Evolutionary conservation across 2,113 vertebrate genomes (phyloP), one percentile per base, ranked within the genome.

Genomic region (Nesogale talazaci): DNA sequence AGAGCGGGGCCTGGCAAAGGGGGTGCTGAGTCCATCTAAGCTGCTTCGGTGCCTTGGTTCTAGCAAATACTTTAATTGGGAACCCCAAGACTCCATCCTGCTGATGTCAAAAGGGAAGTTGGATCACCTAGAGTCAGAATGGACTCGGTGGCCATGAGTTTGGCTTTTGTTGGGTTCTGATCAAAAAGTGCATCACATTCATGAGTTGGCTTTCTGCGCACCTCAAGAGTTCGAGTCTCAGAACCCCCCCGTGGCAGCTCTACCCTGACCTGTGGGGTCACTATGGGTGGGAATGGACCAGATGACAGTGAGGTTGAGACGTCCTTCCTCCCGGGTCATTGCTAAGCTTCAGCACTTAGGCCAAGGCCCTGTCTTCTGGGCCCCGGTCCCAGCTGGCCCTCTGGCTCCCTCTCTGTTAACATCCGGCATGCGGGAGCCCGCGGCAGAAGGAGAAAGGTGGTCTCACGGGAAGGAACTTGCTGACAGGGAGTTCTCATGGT

Each of bases 281-380:
- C 46, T 52, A 9, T 5, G 46, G 46, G 46, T 8, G 5, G 46
- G 46, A 52, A 52, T 52, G 46, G 46, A 52, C 46, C 14, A 52
- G 46, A 52, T 52, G 46, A 52, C 10, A 52, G 5, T 52, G 46
- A 52, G 46, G 46, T 52, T 52, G 46, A 52, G 46, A 52, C 46
- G 5, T 42, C 25, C 22, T 17, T 56, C 61, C 29, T 74, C 59
- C 27, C 14, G 29, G 74, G 65, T 14, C 3, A 46, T 75, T 3
- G 22, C 52, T 57, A 9, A 52, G 61, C 29, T 83, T 31, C 27
- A 27, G 52, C 27, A 23, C 3, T 22, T 6, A 6, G 10, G 19
- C 8, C 15, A 1, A 1, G 31, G 20, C 38, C 38, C n/a, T 0
- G 3, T 36, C 25, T 19, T 16, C 57, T 0, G 8, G 17, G 2